Evolutionary conservation across 2,797 vertebrate species (phyloP).

Genomic region (Cirrhinus mrigala): DNA sequence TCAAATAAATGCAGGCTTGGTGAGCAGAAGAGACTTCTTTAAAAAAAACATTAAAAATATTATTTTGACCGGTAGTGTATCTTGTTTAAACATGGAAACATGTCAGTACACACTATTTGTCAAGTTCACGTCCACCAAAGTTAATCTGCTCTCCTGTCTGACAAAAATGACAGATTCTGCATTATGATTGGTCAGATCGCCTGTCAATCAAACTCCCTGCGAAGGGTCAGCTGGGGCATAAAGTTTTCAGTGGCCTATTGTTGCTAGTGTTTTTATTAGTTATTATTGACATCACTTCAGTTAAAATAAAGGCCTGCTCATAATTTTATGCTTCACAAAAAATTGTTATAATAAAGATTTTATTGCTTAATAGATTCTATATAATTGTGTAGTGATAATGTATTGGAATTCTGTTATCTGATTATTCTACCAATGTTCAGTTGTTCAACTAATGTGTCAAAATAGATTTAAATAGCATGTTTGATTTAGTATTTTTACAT

Average conservation of each 20-base stretch:
- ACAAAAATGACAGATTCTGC: no score
- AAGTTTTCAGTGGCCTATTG: neutral
- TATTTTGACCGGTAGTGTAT: no score
- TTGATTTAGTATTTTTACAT: neutral
- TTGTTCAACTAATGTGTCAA: neutral
- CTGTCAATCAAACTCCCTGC: no score
- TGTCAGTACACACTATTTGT: no score
- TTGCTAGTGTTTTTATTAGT: neutral
- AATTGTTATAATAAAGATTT: neutral
- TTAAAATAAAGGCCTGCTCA: neutral
- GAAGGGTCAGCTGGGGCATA: neutral
- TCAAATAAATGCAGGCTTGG: no score
- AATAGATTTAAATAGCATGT: neutral
- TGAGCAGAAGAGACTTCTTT: no score
- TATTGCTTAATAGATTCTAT: neutral
- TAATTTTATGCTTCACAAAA: neutral
- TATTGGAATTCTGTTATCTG: neutral
- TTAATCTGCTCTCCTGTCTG: no score
- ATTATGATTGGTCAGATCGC: no score
- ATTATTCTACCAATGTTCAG: neutral
- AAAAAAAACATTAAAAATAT: no score
- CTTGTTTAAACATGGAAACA: no score
- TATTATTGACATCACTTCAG: neutral
- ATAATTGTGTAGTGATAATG: neutral
- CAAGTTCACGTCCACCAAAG: no score